A percentile compares a stretch with the other conserved stretches of the same genome.
Conservation (phyloP, 2,113 vertebrate species). For the Thryonomys swinderianus region DNA sequence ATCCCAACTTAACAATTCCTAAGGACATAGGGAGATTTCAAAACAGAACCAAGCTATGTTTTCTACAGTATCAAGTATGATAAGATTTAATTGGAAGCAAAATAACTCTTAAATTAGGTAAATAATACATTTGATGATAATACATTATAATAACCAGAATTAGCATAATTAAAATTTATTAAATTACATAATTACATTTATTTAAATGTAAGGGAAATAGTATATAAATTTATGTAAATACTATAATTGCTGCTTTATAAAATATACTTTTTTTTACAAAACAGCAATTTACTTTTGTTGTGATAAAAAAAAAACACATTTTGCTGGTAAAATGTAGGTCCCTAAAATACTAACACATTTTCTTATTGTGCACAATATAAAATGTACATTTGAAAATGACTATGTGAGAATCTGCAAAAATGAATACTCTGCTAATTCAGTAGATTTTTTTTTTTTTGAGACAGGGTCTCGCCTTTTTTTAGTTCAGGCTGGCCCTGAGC, state of each 20-base stretch:
- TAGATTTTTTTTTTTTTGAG: background rate
- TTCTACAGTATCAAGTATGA: background rate
- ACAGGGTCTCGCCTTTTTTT: background rate
- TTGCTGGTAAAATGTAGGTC: too few relatives aligned
- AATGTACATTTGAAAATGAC: background rate
- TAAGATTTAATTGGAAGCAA: constrained; percentile 15
- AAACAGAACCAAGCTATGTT: background rate
- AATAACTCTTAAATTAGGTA: constrained; percentile 39
- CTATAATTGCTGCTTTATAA: constrained; percentile 6
- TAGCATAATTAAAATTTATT: background rate
- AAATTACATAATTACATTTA: too few relatives aligned
- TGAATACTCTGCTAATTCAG: background rate
- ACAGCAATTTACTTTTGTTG: too few relatives aligned
- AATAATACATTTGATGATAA: background rate
- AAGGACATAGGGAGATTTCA: constrained; percentile 36
- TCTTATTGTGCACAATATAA: too few relatives aligned
- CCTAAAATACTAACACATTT: too few relatives aligned
- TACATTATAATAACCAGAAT: constrained; percentile 34
- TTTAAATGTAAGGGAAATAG: background rate
- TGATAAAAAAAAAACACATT: too few relatives aligned
- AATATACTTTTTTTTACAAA: background rate
- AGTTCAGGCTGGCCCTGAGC: too few relatives aligned
- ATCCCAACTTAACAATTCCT: constrained; percentile 33
- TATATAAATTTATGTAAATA: background rate
- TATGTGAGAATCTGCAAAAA: background rate